Evolutionary conservation across 2,888 invertebrate genomes (phyloP), one percentile per base, ranked within the genome.

Genomic region (Carpatolechia fugitivella): DNA sequence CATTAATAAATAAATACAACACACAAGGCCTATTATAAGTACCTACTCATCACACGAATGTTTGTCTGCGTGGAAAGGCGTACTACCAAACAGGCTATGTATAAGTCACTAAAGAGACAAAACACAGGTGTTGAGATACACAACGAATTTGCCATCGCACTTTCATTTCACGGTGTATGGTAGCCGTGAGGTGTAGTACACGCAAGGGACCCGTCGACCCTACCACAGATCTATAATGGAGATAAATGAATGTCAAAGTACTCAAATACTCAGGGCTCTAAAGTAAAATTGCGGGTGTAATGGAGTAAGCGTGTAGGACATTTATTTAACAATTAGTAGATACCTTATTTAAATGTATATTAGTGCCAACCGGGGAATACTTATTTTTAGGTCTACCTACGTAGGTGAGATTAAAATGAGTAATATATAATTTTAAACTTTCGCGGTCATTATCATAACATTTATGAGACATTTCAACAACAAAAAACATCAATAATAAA

Each of bases 171-270:
- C 44, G 57, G 58, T 55, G 52, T 8, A 40, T 16, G 14, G 13
- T 36, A 36, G 36, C 36, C 36, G 36, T 36, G 13, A 36, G 13
- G 65, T 74, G 68, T 68, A 74, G 64, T 56, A 68, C 72, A 63
- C 82, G 70, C 81, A 31, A 56, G 82, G 81, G 83, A 80, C 71
- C 66, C 76, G 68, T 80, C 57, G 63, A 54, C 66, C 71, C 76
- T 70, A 71, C 68, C 62, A 61, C 75, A 81, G 80, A 82, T 83
- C 80, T 80, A 68, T 82, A 87, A 90, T 87, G 78, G 83, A 87
- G 87, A 89, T 85, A 86, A 87, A 90, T 88, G 82, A 80, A 82
- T 82, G 87, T 83, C 87, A 86, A 85, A 85, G 80, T 74, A 78
- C 79, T 82, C 77, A 80, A 83, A 85, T 78, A 76, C 78, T 24